Evolutionary conservation across 2,113 vertebrate species (phyloP).

Genomic region (Carlito syrichta): DNA sequence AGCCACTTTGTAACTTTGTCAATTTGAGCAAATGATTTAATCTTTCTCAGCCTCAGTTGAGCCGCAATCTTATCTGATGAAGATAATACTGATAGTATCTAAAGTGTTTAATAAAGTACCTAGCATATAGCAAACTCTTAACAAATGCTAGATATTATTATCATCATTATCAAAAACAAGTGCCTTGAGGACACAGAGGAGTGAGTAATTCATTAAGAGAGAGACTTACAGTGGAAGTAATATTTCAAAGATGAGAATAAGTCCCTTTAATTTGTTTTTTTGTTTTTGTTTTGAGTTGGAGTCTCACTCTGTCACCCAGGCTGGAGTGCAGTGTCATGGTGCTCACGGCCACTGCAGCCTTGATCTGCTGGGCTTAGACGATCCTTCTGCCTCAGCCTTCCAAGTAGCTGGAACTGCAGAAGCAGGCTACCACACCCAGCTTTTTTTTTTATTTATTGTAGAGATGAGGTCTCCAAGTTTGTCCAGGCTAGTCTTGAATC

Average conservation of each 20-base stretch:
- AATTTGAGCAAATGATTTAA: neutral
- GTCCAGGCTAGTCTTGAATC: neutral
- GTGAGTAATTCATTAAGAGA: neutral
- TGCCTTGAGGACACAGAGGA: neutral
- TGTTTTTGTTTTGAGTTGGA: too few relatives aligned
- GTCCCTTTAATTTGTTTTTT: neutral
- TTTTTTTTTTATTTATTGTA: too few relatives aligned
- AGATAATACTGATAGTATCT: neutral
- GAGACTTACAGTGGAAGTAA: neutral
- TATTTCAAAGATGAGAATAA: constrained; percentile 30
- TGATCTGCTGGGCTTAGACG: too few relatives aligned
- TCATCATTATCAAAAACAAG: neutral
- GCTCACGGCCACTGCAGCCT: too few relatives aligned
- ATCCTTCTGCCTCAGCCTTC: too few relatives aligned
- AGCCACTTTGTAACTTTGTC: neutral
- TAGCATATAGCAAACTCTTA: neutral
- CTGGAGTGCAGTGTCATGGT: too few relatives aligned
- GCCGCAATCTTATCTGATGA: neutral
- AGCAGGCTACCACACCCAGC: too few relatives aligned
- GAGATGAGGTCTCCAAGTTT: neutral
- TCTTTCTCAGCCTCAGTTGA: neutral
- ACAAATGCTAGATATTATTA: neutral
- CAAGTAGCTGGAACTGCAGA: too few relatives aligned
- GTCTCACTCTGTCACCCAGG: too few relatives aligned
- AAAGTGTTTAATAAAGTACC: neutral